Conservation (phyloP, 2,888 invertebrate genomes). For the Callosobruchus maculatus region DNA sequence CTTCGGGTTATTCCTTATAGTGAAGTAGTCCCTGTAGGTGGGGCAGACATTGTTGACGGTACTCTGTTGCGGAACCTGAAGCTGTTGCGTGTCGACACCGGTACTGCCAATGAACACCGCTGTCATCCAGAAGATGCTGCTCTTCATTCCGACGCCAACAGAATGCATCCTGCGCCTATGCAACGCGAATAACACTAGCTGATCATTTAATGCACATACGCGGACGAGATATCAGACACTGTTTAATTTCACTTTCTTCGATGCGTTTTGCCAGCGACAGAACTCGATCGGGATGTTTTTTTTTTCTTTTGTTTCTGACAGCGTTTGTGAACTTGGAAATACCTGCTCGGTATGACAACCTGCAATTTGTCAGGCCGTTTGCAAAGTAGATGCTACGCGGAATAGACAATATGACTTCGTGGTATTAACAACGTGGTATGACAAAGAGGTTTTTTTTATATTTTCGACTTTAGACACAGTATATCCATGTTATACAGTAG, state of each 20-base stretch:
- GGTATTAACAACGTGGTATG: too few relatives aligned
- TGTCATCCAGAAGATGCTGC: not conserved
- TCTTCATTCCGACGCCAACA: not conserved
- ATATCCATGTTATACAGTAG: too few relatives aligned
- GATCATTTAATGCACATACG: not conserved
- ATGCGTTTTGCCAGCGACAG: not conserved
- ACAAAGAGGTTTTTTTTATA: too few relatives aligned
- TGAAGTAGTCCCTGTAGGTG: slow-evolving; percentile 39
- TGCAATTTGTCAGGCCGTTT: not conserved
- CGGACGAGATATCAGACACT: not conserved
- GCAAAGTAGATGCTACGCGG: too few relatives aligned
- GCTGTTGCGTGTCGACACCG: not conserved
- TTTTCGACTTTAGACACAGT: too few relatives aligned
- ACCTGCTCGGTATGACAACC: not conserved
- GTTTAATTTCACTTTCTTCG: not conserved
- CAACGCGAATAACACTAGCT: not conserved
- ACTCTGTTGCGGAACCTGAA: not conserved
- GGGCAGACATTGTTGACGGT: slow-evolving; percentile 41
- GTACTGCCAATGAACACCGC: not conserved
- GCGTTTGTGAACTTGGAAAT: not conserved
- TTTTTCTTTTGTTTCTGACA: not conserved
- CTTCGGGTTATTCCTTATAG: slow-evolving; percentile 37
- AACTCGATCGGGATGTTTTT: not conserved
- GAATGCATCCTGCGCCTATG: not conserved
- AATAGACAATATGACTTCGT: too few relatives aligned